Evolutionary conservation across 2,888 invertebrate species (phyloP).

Genomic region (Maniola hyperantus): DNA sequence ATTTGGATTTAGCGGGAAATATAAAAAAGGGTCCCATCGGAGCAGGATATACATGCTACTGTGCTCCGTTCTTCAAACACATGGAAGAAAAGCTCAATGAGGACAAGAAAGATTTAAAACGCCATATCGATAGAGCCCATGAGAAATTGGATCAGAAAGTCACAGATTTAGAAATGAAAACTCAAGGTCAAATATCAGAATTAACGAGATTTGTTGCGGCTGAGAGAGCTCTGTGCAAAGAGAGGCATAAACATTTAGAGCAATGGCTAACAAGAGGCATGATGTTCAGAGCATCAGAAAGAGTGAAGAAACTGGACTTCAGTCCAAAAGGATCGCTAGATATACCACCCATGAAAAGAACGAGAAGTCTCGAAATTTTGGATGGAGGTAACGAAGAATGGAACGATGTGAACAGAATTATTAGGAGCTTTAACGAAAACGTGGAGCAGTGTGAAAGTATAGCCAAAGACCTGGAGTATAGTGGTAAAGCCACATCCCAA

Average conservation of each 20-base stretch:
- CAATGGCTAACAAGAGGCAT: conserved; percentile 87
- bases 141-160: conserved; percentile 91
- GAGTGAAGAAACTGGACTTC: conserved; percentile 71
- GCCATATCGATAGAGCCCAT: conserved; percentile 90
- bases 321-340: conserved; percentile 80
- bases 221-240: conserved; percentile 84
- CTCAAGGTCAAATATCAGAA: conserved; percentile 87
- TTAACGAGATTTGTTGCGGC: conserved; percentile 85
- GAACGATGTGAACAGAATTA: conserved; percentile 68
- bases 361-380: conserved; percentile 87
- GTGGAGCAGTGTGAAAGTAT: conserved; percentile 64
- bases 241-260: conserved; percentile 86
- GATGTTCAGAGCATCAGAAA: conserved; percentile 81
- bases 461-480: conserved; percentile 69
- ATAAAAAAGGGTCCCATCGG: conserved; percentile 98
- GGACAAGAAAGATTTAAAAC: conserved; percentile 90
- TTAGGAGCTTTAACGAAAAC: conserved; percentile 68
- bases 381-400: conserved; percentile 76
- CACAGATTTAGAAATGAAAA: conserved; percentile 88
- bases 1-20: conserved; percentile 96
- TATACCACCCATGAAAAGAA: conserved; percentile 84
- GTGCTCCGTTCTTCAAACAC: conserved; percentile 94
- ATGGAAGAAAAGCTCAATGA: conserved; percentile 92
- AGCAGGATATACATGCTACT: conserved; percentile 95
- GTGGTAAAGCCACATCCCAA: conserved; percentile 66